phyloP scores from a whole-genome alignment of 2,797 vertebrate species.

The Taenioides sp. region DNA sequence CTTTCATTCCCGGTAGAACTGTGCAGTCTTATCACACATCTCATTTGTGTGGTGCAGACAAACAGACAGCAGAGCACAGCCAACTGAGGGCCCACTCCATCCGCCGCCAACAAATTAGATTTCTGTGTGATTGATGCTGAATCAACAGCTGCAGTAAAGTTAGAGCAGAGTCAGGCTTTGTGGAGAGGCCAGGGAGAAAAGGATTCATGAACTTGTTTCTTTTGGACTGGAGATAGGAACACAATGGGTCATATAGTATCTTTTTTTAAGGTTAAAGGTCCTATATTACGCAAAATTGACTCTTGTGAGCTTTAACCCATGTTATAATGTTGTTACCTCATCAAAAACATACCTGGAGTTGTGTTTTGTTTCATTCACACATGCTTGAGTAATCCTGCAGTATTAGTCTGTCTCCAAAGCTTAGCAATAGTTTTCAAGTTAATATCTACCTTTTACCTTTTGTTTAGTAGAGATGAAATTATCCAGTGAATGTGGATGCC shows the following conservation, averaged over 20 bases:
- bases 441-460: no score
- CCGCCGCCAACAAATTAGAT: slow-evolving; percentile 74
- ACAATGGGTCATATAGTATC: background rate
- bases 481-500: no score
- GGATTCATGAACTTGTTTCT: slow-evolving; percentile 49
- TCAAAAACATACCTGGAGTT: no score
- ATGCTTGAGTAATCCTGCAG: no score
- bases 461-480: no score
- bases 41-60: slow-evolving; percentile 69
- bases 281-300: no score
- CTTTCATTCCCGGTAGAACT: slow-evolving; percentile 66
- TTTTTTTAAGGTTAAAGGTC: background rate
- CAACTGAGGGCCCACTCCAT: slow-evolving; percentile 58
- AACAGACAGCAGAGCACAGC: slow-evolving; percentile 53
- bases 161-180: slow-evolving; percentile 21
- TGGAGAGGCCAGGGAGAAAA: slow-evolving; percentile 8
- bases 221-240: slow-evolving; percentile 13
- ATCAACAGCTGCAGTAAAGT: slow-evolving; percentile 65
- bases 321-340: no score
- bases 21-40: slow-evolving; percentile 73
- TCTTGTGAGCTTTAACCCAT: no score
- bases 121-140: slow-evolving; percentile 68
- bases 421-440: no score
- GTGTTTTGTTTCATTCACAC: no score
- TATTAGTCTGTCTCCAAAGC: no score